Conservation (phyloP, 2,113 vertebrate genomes). For the Misgurnus mizolepis region DNA sequence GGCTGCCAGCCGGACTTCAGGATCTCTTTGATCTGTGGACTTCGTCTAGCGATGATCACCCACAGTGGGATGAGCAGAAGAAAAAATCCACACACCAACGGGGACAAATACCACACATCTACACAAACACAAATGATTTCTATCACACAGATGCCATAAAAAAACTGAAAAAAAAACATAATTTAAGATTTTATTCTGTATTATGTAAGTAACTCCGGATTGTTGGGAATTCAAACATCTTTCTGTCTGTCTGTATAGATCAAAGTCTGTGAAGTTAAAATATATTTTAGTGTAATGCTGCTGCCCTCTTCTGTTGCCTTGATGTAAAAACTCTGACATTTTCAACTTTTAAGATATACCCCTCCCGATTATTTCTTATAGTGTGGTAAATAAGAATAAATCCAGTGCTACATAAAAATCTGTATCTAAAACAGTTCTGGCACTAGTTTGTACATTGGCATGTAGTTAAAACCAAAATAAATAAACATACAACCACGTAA, state of each 20-base stretch:
- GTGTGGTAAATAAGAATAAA: not conserved
- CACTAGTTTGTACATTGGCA: not conserved
- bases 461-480: not conserved
- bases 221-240: too few relatives aligned
- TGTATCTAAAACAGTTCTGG: not conserved
- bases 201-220: not conserved
- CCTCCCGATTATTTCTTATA: too few relatives aligned
- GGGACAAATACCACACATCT: slow-evolving; percentile 84
- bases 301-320: slow-evolving; percentile 26
- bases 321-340: not conserved
- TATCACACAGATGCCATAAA: not conserved
- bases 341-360: not conserved
- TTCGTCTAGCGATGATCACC: slow-evolving; percentile 80
- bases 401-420: not conserved
- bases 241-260: not conserved
- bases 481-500: not conserved
- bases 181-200: not conserved
- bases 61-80: slow-evolving; percentile 85
- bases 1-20: slow-evolving; percentile 92
- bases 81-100: slow-evolving; percentile 80
- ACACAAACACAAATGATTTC: not conserved
- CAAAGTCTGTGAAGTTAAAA: not conserved
- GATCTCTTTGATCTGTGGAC: slow-evolving; percentile 81
- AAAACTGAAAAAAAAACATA: not conserved
- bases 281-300: not conserved